Evolutionary conservation across 2,113 vertebrate genomes (phyloP).

Genomic region (Pampusana beccarii): DNA sequence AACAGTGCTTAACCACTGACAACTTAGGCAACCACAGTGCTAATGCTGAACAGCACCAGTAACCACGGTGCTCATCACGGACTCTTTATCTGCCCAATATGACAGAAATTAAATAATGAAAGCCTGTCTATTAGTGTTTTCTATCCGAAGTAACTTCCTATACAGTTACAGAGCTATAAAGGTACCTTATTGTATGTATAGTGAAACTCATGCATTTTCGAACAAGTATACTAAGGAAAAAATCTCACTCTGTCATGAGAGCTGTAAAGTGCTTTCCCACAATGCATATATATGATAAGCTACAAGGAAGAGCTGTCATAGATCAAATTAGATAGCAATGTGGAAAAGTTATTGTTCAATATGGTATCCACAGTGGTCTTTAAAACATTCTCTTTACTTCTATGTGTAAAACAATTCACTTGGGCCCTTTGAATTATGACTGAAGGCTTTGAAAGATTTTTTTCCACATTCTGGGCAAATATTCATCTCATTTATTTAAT

Average conservation of each 20-base stretch:
- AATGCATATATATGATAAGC: background rate
- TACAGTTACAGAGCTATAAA: background rate
- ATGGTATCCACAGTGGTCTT: background rate
- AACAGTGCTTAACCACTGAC: background rate
- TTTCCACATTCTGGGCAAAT: background rate
- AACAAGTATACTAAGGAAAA: background rate
- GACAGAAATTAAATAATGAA: background rate
- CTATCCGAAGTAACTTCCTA: background rate
- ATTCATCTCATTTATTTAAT: background rate
- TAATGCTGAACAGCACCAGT: background rate
- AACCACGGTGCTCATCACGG: background rate
- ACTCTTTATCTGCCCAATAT: background rate
- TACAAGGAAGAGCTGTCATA: background rate
- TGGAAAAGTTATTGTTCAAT: background rate
- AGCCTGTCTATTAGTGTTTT: background rate
- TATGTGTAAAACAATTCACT: background rate
- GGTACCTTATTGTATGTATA: background rate
- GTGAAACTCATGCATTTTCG: background rate
- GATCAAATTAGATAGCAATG: background rate
- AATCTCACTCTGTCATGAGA: background rate
- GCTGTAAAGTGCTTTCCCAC: background rate
- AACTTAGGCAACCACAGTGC: background rate
- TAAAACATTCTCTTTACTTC: background rate
- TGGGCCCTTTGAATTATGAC: background rate
- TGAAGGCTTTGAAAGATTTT: background rate